Conservation (phyloP, 1,140 invertebrate genomes). For the Potamilus streckersoni region DNA sequence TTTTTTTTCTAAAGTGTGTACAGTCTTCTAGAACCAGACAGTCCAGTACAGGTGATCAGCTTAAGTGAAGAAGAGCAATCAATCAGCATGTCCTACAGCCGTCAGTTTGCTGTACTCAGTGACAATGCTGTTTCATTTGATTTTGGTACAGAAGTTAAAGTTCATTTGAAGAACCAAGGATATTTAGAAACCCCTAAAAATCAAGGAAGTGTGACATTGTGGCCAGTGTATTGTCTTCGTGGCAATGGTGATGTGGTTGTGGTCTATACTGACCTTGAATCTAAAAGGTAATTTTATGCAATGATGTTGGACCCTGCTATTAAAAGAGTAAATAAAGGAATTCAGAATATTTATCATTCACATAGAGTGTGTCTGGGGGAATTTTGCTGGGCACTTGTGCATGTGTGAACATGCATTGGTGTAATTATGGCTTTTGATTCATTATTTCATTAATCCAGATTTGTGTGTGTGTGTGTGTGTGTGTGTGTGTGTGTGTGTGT, state of each 20-base stretch:
- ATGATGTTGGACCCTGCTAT: too few species aligned
- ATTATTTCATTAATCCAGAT: too few species aligned
- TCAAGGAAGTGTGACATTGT: slow-evolving; percentile 67
- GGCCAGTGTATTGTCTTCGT: slow-evolving; percentile 83
- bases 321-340: too few species aligned
- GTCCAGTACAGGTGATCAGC: slow-evolving; percentile 54
- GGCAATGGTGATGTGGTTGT: slow-evolving; percentile 82
- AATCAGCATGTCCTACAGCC: slow-evolving; percentile 40
- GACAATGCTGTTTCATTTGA: slow-evolving; percentile 88
- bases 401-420: too few species aligned
- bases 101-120: slow-evolving; percentile 71
- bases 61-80: slow-evolving; percentile 41
- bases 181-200: slow-evolving; percentile 1
- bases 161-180: slow-evolving; percentile 31
- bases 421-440: too few species aligned
- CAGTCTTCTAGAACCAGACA: slow-evolving; percentile 61
- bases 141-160: slow-evolving; percentile 72
- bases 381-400: too few species aligned
- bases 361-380: too few species aligned
- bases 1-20: slow-evolving; percentile 54
- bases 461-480: too few species aligned
- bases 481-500: too few species aligned
- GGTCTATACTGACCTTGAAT: slow-evolving; percentile 72
- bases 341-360: too few species aligned
- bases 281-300: too few species aligned